Conservation (phyloP, 2,888 invertebrate species). For the Pristionchus exspectatus region DNA sequence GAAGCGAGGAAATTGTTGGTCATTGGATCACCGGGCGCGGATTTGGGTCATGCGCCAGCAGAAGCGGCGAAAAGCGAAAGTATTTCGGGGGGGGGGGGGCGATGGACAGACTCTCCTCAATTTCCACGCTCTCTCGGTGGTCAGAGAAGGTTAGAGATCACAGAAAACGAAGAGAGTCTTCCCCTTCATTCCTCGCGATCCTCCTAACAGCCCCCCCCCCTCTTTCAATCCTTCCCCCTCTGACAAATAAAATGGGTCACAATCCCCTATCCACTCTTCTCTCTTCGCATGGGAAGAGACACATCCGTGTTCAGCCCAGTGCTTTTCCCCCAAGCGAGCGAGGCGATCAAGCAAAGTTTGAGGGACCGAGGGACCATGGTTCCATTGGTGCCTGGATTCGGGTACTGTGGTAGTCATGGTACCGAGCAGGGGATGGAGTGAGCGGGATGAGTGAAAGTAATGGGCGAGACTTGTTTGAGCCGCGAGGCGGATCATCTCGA, state of each 20-base stretch:
- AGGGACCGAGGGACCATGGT: background rate
- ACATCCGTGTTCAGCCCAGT: slow-evolving; percentile 33
- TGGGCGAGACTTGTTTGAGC: slow-evolving; percentile 19
- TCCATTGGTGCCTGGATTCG: background rate
- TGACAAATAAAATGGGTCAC: slow-evolving; percentile 36
- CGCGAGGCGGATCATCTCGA: background rate
- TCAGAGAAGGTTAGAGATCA: too few relatives aligned
- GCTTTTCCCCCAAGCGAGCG: background rate
- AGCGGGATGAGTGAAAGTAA: slow-evolving; percentile 4
- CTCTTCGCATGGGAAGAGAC: background rate
- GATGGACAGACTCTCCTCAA: background rate
- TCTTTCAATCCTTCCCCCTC: background rate
- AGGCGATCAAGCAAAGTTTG: background rate
- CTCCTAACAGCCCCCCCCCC: slow-evolving; percentile 8
- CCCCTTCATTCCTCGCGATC: background rate
- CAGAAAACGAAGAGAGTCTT: too few relatives aligned
- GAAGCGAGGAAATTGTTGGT: background rate
- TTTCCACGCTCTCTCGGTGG: background rate
- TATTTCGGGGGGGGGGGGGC: background rate
- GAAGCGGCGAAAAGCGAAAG: slow-evolving; percentile 41
- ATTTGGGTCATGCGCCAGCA: slow-evolving; percentile 33
- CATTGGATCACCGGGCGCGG: background rate
- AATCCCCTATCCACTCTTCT: background rate
- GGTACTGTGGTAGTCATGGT: background rate
- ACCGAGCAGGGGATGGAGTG: background rate